These are phyloP conservation scores for Lanius collurio DNA, from an alignment of 2,113 vertebrate genomes.

Conservation along the genomic window DNA sequence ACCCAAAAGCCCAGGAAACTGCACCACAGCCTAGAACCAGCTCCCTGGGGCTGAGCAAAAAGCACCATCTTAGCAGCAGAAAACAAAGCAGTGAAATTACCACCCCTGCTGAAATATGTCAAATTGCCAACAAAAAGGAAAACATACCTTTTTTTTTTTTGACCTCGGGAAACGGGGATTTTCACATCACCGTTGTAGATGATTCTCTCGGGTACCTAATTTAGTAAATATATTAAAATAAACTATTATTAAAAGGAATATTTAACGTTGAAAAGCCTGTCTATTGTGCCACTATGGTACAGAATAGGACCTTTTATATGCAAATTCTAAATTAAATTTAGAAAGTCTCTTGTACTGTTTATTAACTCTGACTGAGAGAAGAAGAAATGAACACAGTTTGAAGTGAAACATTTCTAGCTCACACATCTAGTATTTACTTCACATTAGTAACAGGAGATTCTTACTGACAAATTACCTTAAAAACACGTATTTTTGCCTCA, in stretches of 20 bases:
- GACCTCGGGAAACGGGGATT: conserved; percentile 73
- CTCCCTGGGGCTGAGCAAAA: neutral
- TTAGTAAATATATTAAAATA: conserved; percentile 81
- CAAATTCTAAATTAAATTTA: conserved; percentile 18
- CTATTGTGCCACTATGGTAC: neutral
- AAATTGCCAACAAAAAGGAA: conserved; percentile 55
- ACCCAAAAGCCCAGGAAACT: neutral
- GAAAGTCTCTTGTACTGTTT: neutral
- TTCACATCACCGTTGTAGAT: conserved; percentile 85
- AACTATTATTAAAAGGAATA: conserved; percentile 71
- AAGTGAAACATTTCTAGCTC: neutral
- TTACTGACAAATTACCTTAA: conserved; percentile 50
- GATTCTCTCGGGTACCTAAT: conserved; percentile 85
- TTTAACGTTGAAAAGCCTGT: conserved; percentile 7
- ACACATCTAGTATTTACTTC: neutral
- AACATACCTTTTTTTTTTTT: conserved; percentile 68
- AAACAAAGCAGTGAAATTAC: neutral
- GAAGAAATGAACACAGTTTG: neutral
- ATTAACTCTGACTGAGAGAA: neutral
- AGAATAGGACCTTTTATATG: neutral
- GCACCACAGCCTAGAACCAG: neutral
- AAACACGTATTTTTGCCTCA: neutral
- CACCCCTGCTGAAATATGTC: conserved; percentile 1
- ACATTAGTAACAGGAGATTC: conserved; percentile 45
- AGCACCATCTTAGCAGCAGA: neutral